A percentile compares a stretch with the other conserved stretches of the same genome.
These are phyloP conservation scores for Acholoe squamosa DNA, from an alignment of 2,888 invertebrate genomes.

Conservation along the genomic window DNA sequence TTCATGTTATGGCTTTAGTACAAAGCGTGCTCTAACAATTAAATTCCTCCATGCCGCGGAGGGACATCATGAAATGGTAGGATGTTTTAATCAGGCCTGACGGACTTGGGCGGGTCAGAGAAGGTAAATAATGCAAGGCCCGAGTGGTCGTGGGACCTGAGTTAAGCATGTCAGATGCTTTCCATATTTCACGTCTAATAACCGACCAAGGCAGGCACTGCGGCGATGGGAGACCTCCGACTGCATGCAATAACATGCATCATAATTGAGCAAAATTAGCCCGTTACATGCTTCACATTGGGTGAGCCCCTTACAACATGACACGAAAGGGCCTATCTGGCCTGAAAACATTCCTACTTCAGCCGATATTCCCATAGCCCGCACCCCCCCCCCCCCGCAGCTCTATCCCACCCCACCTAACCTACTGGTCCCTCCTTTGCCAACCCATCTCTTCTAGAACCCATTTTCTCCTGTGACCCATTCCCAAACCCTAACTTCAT, in stretches of 20 bases:
- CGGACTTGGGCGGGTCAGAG: slow-evolving; percentile 16
- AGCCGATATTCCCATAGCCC: background rate
- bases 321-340: background rate
- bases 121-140: slow-evolving; percentile 4
- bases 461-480: background rate
- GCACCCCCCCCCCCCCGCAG: background rate
- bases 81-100: slow-evolving; percentile 15
- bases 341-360: background rate
- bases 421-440: background rate
- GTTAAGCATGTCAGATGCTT: slow-evolving; percentile 55
- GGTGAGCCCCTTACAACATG: slow-evolving; percentile 18
- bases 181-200: slow-evolving; percentile 52
- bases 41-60: background rate
- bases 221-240: background rate
- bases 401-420: background rate
- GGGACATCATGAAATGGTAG: slow-evolving; percentile 41
- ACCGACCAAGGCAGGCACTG: background rate
- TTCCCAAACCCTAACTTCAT: background rate
- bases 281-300: slow-evolving; percentile 45
- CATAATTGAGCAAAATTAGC: slow-evolving; percentile 53
- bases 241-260: slow-evolving; percentile 61
- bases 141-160: background rate
- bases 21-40: slow-evolving; percentile 44
- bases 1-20: background rate
- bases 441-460: background rate